Base-by-base conservation (phyloP, 2,888 invertebrate species). In the Anodontia alba region DNA sequence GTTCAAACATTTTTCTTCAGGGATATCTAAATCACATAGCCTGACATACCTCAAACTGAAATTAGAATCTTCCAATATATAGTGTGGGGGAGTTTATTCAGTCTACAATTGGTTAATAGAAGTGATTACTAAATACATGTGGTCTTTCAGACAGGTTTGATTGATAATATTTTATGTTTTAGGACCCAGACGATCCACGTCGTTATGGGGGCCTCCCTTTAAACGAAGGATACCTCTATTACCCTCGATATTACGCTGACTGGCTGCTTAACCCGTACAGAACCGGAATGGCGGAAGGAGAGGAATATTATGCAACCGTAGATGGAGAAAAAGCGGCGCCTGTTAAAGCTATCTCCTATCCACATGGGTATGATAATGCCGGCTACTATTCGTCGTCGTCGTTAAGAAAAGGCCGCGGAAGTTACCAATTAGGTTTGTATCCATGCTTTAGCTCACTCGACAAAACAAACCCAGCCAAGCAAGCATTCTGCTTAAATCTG, bases 111-210 rank as follows among this genome's bases (percentile, higher is more conserved):
- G n/a, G n/a, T n/a, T n/a, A n/a, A n/a, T n/a, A n/a, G n/a, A n/a
- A n/a, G n/a, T n/a, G n/a, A n/a, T n/a, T n/a, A n/a, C n/a, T n/a
- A n/a, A n/a, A n/a, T n/a, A n/a, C n/a, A n/a, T n/a, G n/a, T n/a
- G n/a, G n/a, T n/a, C n/a, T n/a, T n/a, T n/a, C n/a, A n/a, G n/a
- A n/a, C n/a, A n/a, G n/a, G n/a, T n/a, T n/a, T n/a, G n/a, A n/a
- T n/a, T n/a, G n/a, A n/a, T n/a, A n/a, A n/a, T n/a, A n/a, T 49
- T 49, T 62, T 62, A 10, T 33, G 1, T 62, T 62, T 1, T 17
- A 62, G 62, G 31, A 62, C 33, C 62, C 62, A 31, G 2, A 62
- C 62, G 62, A 62, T 62, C 62, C 62, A 15, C 62, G 62, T 62
- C 62, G 62, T 33, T 62, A 62, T 62, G 62, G 33, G 62, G 17